Evolutionary conservation across 2,888 invertebrate species (phyloP).

Genomic region (Plebejus argus): DNA sequence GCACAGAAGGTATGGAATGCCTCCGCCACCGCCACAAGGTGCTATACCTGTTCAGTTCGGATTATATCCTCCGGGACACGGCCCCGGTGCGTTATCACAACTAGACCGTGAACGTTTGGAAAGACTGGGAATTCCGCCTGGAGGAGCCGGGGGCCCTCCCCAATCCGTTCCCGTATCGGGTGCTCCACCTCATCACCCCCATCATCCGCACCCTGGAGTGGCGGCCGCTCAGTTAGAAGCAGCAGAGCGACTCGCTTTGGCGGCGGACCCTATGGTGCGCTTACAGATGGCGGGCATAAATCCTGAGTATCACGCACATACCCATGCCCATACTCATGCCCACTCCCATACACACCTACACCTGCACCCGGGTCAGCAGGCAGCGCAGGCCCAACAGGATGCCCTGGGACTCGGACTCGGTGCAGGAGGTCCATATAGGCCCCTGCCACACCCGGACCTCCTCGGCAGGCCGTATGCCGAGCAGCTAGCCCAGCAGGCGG

Average conservation of each 20-base stretch:
- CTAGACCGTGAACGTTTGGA: slow-evolving; percentile 94
- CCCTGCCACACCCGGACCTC: slow-evolving; percentile 88
- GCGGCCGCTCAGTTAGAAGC: slow-evolving; percentile 85
- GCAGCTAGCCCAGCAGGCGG: slow-evolving; percentile 88
- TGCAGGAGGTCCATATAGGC: slow-evolving; percentile 81
- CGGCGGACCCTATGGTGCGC: slow-evolving; percentile 95
- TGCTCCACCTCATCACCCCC: slow-evolving; percentile 80
- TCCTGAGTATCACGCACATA: slow-evolving; percentile 95
- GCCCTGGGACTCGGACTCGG: slow-evolving; percentile 66
- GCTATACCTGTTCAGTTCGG: slow-evolving; percentile 87
- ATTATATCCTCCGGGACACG: slow-evolving; percentile 87
- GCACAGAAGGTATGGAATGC: slow-evolving; percentile 88
- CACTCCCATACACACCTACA: slow-evolving; percentile 94
- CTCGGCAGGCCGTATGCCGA: slow-evolving; percentile 91
- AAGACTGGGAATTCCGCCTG: slow-evolving; percentile 88
- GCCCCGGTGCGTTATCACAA: slow-evolving; percentile 85
- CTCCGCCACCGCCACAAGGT: slow-evolving; percentile 83
- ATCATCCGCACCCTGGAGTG: slow-evolving; percentile 76
- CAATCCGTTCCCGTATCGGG: slow-evolving; percentile 76
- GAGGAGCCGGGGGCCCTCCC: slow-evolving; percentile 74
- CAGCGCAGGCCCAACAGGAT: slow-evolving; percentile 85
- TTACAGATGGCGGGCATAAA: slow-evolving; percentile 95
- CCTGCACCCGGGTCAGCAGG: slow-evolving; percentile 88
- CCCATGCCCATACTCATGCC: slow-evolving; percentile 94
- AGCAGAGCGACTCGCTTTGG: slow-evolving; percentile 90